Evolutionary conservation across 2,888 invertebrate genomes (phyloP), one percentile per base, ranked within the genome.

Genomic region (Philhelius pedissequus): DNA sequence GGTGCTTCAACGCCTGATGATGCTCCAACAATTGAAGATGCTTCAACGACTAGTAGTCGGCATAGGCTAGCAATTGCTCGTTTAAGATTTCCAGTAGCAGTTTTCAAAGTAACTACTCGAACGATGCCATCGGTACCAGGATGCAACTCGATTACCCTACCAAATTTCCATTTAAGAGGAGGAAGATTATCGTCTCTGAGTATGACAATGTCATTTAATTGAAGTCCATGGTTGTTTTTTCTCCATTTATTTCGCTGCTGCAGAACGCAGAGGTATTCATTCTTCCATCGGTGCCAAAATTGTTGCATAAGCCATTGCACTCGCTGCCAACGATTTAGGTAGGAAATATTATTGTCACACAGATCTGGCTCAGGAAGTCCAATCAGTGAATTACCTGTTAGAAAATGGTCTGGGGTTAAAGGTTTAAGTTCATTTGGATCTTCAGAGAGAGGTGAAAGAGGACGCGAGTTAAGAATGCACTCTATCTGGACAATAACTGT

Each of bases 231-330:
- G n/a, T n/a, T n/a, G n/a, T n/a, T n/a, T n/a, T n/a, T n/a, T n/a
- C n/a, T n/a, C n/a, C n/a, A n/a, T n/a, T n/a, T n/a, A n/a, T n/a
- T n/a, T n/a, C n/a, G n/a, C n/a, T n/a, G n/a, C n/a, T n/a, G n/a
- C n/a, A n/a, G n/a, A n/a, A n/a, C n/a, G n/a, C n/a, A n/a, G n/a
- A n/a, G n/a, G n/a, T n/a, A n/a, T n/a, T n/a, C n/a, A n/a, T n/a
- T n/a, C n/a, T n/a, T n/a, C n/a, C n/a, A n/a, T n/a, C n/a, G n/a
- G n/a, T n/a, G n/a, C n/a, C n/a, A n/a, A n/a, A n/a, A 60, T n/a
- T 71, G 60, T 25, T 71, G 60, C 60, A 71, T 50, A 3, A 48
- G 32, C 71, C 50, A 60, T 20, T 71, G 70, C 3, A 71, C 38
- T 48, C 58, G 6, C 18, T 71, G 60, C 48, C 60, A 71, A 2